These are phyloP conservation scores for Tetragnatha versicolor DNA, from an alignment of 1,140 invertebrate species.

Conservation along the genomic window DNA sequence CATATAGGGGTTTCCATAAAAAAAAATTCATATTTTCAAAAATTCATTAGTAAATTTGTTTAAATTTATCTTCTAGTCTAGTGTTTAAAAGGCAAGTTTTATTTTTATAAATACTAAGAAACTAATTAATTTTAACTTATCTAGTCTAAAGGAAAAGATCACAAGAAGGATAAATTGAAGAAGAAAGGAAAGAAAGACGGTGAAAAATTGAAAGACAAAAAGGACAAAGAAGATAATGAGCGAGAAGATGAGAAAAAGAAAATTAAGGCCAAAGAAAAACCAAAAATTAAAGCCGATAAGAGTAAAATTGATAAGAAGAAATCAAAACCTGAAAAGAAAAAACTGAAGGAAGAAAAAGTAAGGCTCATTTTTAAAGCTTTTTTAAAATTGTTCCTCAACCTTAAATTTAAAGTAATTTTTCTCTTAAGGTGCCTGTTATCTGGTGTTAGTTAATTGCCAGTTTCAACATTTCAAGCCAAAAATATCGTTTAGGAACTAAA, in stretches of 20 bases:
- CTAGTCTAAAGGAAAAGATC: constrained; percentile 42
- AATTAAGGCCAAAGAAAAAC: constrained; percentile 39
- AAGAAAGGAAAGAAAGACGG: constrained; percentile 50
- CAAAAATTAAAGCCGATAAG: constrained; percentile 26
- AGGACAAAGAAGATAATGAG: constrained; percentile 46
- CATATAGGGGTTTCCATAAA: no score
- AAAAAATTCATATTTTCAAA: no score
- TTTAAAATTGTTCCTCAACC: background rate
- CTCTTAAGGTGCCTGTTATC: no score
- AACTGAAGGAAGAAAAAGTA: constrained; percentile 50
- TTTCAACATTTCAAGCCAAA: no score
- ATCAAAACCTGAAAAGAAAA: constrained; percentile 51
- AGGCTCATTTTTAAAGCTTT: background rate
- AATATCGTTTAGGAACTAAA: no score
- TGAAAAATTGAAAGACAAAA: constrained; percentile 39
- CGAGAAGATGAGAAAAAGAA: constrained; percentile 40
- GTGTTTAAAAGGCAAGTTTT: no score
- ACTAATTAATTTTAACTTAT: background rate
- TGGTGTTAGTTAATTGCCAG: no score
- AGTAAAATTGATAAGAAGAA: constrained; percentile 53
- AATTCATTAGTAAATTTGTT: no score
- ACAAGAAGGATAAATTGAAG: constrained; percentile 48
- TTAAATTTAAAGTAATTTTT: background rate
- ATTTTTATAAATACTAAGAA: no score
- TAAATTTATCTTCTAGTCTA: no score